Base-by-base conservation (phyloP, 1,140 invertebrate genomes). In the Lanistes nyassanus region DNA sequence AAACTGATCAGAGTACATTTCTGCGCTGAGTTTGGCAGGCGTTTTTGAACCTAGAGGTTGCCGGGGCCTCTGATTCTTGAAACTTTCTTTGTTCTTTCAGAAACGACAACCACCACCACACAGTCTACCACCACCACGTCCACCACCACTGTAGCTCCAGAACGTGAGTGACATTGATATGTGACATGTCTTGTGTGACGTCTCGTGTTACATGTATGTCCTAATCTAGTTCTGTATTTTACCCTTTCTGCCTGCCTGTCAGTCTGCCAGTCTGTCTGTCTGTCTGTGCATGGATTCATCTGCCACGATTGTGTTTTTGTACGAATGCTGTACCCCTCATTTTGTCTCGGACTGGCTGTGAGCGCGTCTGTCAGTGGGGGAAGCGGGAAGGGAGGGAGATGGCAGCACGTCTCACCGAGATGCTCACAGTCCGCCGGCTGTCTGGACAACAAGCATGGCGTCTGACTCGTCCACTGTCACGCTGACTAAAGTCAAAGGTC, bases 81-180 rank as follows among this genome's bases (percentile, higher is more conserved):
- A 47, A 47, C 19, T 47, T 47, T 47, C 23, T 69, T 69, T 19
- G 19, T 26, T 29, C 51, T 53, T 53, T 23, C 67, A 69, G 67
- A 47, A 69, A 69, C 67, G 67, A 69, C 67, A 47, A 69, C 67
- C 42, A 69, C 67, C 19, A 47, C 47, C 19, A 47, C 67, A 0
- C 39, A 39, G 3, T 47, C 67, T 6, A 69, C 67, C 21, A 69
- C 67, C 37, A 69, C 67, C 5, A 29, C 67, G 16, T 34, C 67
- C 6, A 69, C 67, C 23, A 69, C 67, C 29, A 69, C 67, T 42
- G 16, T 53, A 9, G 13, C 23, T 29, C 67, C 67, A 5, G 39
- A 69, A 69, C 67, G 67, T 69, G 47, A 69, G 67, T 69, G n/a
- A 23, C 56, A 23, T 11, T 31, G 9, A 11, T 69, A 47, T 16